Evolutionary conservation across 2,797 vertebrate genomes (phyloP).

Genomic region (Rousettus madagascariensis): DNA sequence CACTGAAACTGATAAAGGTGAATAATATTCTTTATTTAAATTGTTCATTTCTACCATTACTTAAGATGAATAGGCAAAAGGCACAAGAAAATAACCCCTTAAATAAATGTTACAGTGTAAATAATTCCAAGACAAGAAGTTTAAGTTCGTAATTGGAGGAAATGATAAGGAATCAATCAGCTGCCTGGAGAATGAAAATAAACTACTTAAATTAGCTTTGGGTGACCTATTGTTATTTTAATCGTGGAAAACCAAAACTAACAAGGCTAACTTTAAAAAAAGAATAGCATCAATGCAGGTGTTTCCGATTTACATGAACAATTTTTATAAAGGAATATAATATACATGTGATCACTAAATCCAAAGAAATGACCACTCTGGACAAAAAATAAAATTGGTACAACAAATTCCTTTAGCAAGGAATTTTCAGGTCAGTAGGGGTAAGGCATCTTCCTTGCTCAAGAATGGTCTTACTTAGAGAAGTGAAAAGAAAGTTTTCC

Average conservation of each 20-base stretch:
- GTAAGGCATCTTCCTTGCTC: neutral
- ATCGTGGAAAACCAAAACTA: neutral
- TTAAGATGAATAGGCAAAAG: neutral
- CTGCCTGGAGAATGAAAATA: conserved; percentile 22
- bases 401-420: neutral
- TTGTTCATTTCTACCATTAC: neutral
- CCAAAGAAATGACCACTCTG: neutral
- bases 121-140: conserved; percentile 10
- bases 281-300: neutral
- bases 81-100: neutral
- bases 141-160: conserved; percentile 35
- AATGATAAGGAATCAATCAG: conserved; percentile 46
- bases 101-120: conserved; percentile 27
- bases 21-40: neutral
- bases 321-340: neutral
- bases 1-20: neutral
- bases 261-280: conserved; percentile 4
- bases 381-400: neutral
- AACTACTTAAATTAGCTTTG: conserved; percentile 22
- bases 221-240: neutral
- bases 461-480: neutral
- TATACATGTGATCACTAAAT: neutral
- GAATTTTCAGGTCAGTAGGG: neutral
- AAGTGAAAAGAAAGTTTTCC: neutral
- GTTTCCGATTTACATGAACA: neutral